Evolutionary conservation across 2,113 vertebrate genomes (phyloP).

Genomic region (Cynoglossus semilaevis): DNA sequence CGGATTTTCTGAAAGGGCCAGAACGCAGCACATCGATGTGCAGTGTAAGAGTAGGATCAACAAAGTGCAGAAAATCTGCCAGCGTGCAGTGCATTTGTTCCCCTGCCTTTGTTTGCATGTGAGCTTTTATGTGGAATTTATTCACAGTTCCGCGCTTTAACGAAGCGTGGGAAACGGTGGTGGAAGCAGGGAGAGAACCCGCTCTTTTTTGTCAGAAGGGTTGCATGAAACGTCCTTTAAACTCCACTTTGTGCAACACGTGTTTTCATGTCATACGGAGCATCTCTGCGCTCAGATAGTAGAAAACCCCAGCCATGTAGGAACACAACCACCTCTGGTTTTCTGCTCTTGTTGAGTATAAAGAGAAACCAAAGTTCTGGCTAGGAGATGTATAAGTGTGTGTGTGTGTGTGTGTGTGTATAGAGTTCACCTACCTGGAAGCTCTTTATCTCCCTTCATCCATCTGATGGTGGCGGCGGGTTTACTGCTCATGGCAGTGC

Average conservation of each 20-base stretch:
- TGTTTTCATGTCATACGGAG: neutral
- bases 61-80: neutral
- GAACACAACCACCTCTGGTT: neutral
- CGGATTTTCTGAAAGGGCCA: neutral
- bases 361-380: neutral
- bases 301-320: neutral
- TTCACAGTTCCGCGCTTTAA: neutral
- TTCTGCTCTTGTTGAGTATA: neutral
- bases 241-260: slow-evolving; percentile 3
- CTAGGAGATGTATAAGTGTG: neutral
- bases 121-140: neutral
- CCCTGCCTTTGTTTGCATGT: neutral
- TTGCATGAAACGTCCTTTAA: neutral
- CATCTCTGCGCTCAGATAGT: neutral
- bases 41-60: neutral
- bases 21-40: neutral
- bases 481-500: slow-evolving; percentile 94
- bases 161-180: neutral
- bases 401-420: slow-evolving; percentile 2
- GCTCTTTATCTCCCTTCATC: slow-evolving; percentile 96
- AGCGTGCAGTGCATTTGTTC: neutral
- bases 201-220: neutral
- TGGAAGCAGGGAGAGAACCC: neutral
- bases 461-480: slow-evolving; percentile 92
- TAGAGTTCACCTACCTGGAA: slow-evolving; percentile 74